Percentiles rank a stretch among this genome's conserved stretches.
phyloP scores from a whole-genome alignment of 2,888 invertebrate species.

The Rosalia funebris region DNA sequence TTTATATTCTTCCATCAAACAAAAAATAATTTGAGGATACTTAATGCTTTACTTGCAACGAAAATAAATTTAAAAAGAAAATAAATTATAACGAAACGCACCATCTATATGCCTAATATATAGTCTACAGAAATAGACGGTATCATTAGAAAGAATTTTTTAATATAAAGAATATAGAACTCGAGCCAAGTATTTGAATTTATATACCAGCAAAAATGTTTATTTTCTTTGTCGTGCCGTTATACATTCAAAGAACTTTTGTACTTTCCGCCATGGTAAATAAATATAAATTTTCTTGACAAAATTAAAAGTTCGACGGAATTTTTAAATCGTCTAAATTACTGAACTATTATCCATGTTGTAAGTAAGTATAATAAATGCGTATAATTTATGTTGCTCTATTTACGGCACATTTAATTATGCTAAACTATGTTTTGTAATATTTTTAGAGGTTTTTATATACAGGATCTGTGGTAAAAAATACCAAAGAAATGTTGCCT shows the following conservation, averaged over 20 bases:
- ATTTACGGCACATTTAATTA: too few relatives aligned
- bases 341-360: conserved; percentile 9
- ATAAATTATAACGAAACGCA: background rate
- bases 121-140: background rate
- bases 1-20: background rate
- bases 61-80: background rate
- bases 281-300: conserved; percentile 14
- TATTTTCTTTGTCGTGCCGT: conserved; percentile 9
- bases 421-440: too few relatives aligned
- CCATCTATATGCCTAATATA: background rate
- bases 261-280: background rate
- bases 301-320: background rate
- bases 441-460: too few relatives aligned
- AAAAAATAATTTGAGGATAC: background rate
- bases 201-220: conserved; percentile 1
- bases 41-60: background rate
- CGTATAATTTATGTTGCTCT: background rate
- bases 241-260: conserved; percentile 5
- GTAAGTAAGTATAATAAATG: background rate
- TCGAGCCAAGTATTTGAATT: conserved; percentile 22
- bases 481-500: too few relatives aligned
- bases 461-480: too few relatives aligned
- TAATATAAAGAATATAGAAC: conserved; percentile 1
- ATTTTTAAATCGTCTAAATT: background rate
- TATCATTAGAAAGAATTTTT: background rate